Base-by-base conservation (phyloP, 2,797 vertebrate genomes). In the Cygnus olor region DNA sequence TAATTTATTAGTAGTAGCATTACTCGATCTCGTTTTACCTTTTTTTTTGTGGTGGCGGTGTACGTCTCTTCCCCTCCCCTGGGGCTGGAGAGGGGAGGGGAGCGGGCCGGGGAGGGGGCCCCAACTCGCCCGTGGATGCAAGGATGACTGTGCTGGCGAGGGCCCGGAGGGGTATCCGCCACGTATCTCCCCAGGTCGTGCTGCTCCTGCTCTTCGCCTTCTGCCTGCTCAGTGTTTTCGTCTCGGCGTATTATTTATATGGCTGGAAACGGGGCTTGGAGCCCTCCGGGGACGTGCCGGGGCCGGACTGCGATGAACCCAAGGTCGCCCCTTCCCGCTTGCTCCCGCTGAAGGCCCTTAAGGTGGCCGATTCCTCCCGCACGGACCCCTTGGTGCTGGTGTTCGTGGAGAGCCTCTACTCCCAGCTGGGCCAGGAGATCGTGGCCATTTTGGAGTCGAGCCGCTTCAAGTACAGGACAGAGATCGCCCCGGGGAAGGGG, bases 181-280 rank as follows among this genome's bases (percentile, higher is more conserved):
- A 99, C 96, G 98, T 99, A 95, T 99, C 99, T 96, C 98, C 99
- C 12, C 99, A 99, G 98, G 98, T 98, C 76, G 99, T 99, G 96
- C 98, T 99, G 76, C 98, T 99, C 94, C 98, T 99, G 93, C 99
- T 99, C 86, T 99, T 99, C 49, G 97, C 98, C 93, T 99, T 99
- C 97, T 99, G 99, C 97, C 98, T 99, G 85, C 98, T 99, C 98
- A 99, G 99, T 90, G 99, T 99, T 93, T 99, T 99, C 61, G 96
- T 99, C 98, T 99, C 99, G 0, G 99, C 99, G 27, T 99, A 99
- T 98, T 99, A 99, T 98, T 99, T 99, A 40, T 99, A 99, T 98
- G 99, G 99, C 94, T 99, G 98, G 98, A 99, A 99, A 97, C 98
- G 98, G 90, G 98, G 99, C 94, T 98, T 99, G 94, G 99, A 99